phyloP scores from a whole-genome alignment of 2,797 vertebrate genomes.

The Clarias pachynema region DNA sequence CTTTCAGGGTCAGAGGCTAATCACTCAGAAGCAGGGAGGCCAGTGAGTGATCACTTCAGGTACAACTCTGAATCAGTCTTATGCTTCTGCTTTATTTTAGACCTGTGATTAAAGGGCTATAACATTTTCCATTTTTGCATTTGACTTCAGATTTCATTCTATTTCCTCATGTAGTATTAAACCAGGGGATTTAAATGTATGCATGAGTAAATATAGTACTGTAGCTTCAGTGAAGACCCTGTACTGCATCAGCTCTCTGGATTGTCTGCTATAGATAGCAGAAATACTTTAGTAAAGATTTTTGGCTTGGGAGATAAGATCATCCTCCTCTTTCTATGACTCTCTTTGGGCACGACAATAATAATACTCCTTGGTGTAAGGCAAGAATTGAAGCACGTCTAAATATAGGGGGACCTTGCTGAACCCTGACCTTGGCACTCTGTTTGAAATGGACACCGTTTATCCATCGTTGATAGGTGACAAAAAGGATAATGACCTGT shows the following conservation, averaged over 20 bases:
- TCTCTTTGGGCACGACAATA: not conserved
- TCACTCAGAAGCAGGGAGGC: constrained; percentile 51
- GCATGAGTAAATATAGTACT: constrained; percentile 46
- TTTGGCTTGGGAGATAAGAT: constrained; percentile 32
- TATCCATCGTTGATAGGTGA: constrained; percentile 19
- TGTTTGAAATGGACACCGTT: constrained; percentile 30
- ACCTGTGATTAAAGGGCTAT: constrained; percentile 1
- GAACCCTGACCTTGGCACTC: constrained; percentile 20
- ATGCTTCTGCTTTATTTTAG: not conserved
- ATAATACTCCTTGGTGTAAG: not conserved
- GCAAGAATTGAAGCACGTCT: not conserved
- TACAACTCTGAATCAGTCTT: not conserved
- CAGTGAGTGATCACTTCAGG: constrained; percentile 29
- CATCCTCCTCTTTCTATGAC: not conserved
- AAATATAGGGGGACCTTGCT: constrained; percentile 24
- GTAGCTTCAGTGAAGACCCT: constrained; percentile 51
- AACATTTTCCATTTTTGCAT: not conserved
- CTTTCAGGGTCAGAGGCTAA: constrained; percentile 60
- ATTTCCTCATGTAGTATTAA: constrained; percentile 22
- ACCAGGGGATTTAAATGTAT: not conserved
- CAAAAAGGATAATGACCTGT: constrained; percentile 35
- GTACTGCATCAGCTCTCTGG: constrained; percentile 50
- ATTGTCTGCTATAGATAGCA: constrained; percentile 56
- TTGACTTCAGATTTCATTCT: not conserved
- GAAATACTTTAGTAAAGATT: constrained; percentile 14